Evolutionary conservation across 2,797 vertebrate genomes (phyloP), one percentile per base, ranked within the genome.

Genomic region (Pempheris klunzingeri): DNA sequence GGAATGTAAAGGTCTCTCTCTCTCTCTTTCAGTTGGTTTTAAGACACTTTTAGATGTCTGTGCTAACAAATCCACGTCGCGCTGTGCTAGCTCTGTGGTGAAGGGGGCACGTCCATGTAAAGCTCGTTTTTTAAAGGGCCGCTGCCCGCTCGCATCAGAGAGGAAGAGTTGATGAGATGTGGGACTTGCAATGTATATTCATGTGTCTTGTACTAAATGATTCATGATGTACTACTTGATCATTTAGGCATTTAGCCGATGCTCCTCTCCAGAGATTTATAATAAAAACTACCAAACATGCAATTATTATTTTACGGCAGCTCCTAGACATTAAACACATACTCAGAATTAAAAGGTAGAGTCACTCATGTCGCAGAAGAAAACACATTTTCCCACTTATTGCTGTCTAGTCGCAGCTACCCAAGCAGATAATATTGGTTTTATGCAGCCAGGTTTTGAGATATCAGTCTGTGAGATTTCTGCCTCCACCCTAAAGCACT

Each of bases 1-100:
- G 65, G 71, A 75, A 80, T 81, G 71, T 69, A 77, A 82, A 80
- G 76, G 76, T 87, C 77, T 80, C 59, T 53, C 57, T 55, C 61
- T 63, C 54, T 59, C 36, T 61, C 66, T 54, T 65, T 82, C 44
- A 66, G 38, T 66, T 55, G 62, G 63, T 70, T 87, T 72, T 73
- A 70, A 84, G 73, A 58, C 65, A 65, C 74, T 77, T 32, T 74
- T 41, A 73, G 63, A 82, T 71, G 71, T 79, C 82, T 76, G 68
- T 38, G 34, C 76, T 65, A 77, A 85, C 78, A 78, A 63, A 85
- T 74, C 47, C 39, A 18, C 36, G 69, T 68, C 77, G 81, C 1
- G 14, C 58, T 65, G 53, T 75, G 63, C 69, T 81, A 57, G 62
- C 20, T 72, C 46, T 32, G 55, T 77, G 32, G 62, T 69, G 57